Evolutionary conservation across 2,888 invertebrate species (phyloP), one percentile per base, ranked within the genome.

Genomic region (Piscicola geometra): DNA sequence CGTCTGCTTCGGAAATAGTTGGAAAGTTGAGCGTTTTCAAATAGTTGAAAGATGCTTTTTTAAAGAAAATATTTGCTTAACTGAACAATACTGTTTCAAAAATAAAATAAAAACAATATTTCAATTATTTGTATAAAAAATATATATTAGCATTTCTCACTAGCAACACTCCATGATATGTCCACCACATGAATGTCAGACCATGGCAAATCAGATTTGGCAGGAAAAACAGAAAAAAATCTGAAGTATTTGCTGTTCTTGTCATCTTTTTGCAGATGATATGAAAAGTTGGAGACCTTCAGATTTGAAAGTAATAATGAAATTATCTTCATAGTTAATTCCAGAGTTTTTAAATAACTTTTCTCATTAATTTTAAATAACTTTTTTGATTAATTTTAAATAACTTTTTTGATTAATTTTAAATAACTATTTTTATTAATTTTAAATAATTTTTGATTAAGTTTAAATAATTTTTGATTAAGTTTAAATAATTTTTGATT

Each of bases 101-200:
- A n/a, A 70, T 35, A 18, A 70, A 35, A 21, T 2, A 28, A 3
- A 67, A n/a, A 64, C 15, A 15, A n/a, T n/a, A n/a, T n/a, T n/a
- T n/a, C n/a, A n/a, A n/a, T n/a, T n/a, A n/a, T n/a, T n/a, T n/a
- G n/a, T n/a, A n/a, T n/a, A n/a, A n/a, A n/a, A n/a, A n/a, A n/a
- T n/a, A n/a, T n/a, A n/a, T n/a, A n/a, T n/a, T n/a, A n/a, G n/a
- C n/a, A n/a, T n/a, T n/a, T 47, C 76, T 41, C 66, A 76, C 76
- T 76, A 25, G 76, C 47, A 28, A 73, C 68, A 64, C 75, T 69
- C 78, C 78, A 78, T 15, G 35, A 33, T 36, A 78, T 35, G 41
- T 76, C 70, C 47, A 72, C 47, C 21, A 69, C 70, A 25, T 67
- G 75, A 30, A 78, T 28, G 66, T 78, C 77, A 33, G 28, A 71